phyloP scores from a whole-genome alignment of 2,888 invertebrate species.

The Anaspis maculata region DNA sequence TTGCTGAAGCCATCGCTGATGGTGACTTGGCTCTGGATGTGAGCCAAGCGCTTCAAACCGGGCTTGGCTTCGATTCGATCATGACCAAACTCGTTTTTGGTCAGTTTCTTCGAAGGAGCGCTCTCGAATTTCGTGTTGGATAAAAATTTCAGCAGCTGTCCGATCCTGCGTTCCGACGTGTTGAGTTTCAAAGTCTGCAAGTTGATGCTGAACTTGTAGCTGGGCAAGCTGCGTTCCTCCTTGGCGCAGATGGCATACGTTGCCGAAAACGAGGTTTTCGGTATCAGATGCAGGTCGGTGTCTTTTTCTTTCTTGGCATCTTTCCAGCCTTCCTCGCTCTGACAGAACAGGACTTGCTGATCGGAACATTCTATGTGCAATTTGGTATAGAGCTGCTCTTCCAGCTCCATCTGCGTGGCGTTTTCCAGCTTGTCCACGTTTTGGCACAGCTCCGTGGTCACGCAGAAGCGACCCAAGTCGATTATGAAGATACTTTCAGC shows the following conservation, averaged over 20 bases:
- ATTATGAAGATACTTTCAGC: constrained; percentile 63
- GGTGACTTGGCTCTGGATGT: constrained; percentile 18
- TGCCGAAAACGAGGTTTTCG: constrained; percentile 48
- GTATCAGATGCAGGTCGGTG: constrained; percentile 66
- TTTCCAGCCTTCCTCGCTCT: constrained; percentile 65
- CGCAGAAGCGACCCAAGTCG: constrained; percentile 60
- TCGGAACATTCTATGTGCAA: constrained; percentile 61
- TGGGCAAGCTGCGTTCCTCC: constrained; percentile 34
- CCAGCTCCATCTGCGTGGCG: constrained; percentile 73
- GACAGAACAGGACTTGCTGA: constrained; percentile 55
- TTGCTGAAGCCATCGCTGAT: constrained; percentile 12
- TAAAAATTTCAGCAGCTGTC: constrained; percentile 56
- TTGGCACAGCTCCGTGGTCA: constrained; percentile 68
- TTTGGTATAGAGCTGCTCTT: constrained; percentile 71
- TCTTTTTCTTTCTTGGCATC: constrained; percentile 60
- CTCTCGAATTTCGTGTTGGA: no score
- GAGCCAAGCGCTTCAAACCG: constrained; percentile 16
- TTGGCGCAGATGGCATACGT: constrained; percentile 33
- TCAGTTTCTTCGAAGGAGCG: no score
- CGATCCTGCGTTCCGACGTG: constrained; percentile 64
- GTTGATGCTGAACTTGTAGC: constrained; percentile 68
- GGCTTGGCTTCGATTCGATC: constrained; percentile 19
- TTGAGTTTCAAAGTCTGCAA: constrained; percentile 66
- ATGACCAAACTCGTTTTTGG: constrained; percentile 40
- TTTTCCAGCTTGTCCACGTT: constrained; percentile 59